Conservation (phyloP, 2,113 vertebrate species). For the Lichenostomus cassidix region DNA sequence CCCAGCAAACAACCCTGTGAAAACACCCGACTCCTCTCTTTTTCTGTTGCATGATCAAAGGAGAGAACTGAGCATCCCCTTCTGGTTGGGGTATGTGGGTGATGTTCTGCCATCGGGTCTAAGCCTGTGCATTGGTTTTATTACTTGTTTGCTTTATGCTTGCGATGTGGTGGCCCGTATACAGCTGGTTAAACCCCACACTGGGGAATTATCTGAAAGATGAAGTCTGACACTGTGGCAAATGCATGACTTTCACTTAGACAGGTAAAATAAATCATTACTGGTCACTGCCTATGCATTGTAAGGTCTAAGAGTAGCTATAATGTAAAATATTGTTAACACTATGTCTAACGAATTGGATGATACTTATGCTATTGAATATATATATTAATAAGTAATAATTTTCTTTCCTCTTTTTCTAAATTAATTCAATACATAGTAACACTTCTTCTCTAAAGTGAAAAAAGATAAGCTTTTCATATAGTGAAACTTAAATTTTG, state of each 20-base stretch:
- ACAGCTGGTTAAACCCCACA: not conserved
- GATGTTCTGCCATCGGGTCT: not conserved
- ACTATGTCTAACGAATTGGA: not conserved
- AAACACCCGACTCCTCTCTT: accelerated
- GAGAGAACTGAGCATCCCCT: not conserved
- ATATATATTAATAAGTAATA: not conserved
- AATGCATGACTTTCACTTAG: not conserved
- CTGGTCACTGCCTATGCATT: not conserved
- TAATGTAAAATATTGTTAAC: not conserved
- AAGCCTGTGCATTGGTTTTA: not conserved
- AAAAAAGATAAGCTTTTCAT: not conserved
- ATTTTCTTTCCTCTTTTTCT: not conserved
- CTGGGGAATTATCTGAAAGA: not conserved
- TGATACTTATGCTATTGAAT: accelerated
- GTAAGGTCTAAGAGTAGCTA: not conserved
- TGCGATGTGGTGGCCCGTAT: not conserved
- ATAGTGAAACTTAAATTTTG: not conserved
- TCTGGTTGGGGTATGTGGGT: not conserved
- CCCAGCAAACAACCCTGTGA: not conserved
- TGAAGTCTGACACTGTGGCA: not conserved
- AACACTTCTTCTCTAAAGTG: not conserved
- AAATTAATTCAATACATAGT: not conserved
- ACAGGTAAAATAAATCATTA: not conserved
- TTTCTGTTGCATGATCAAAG: not conserved
- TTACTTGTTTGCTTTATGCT: not conserved